Evolutionary conservation across 2,113 vertebrate species (phyloP), one percentile per base, ranked within the genome.

Genomic region (Jacana jacana): DNA sequence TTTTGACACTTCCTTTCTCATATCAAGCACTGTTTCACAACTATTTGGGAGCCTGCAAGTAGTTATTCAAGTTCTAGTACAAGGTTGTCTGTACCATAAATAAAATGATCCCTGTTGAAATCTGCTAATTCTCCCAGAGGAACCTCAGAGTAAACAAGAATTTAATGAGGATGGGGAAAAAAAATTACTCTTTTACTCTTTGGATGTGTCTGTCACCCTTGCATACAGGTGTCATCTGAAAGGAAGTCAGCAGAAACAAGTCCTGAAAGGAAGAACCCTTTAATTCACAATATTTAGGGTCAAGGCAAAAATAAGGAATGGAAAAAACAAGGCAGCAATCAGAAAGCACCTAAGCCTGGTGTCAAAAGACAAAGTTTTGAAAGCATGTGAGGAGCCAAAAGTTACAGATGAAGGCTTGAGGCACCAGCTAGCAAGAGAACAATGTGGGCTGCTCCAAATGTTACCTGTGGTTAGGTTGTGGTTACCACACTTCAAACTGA

Each of bases 381-480:
- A 93, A 72, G 57, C 6, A 64, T 3, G 9, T 13, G 39, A 76
- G 88, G 33, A 92, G 57, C 39, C 23, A 86, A 92, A 81, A 88
- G 10, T 58, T 69, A 20, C 54, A 42, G 77, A 48, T 57, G 48
- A 78, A 68, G 69, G 25, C 57, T 55, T 49, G 57, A 87, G 93
- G 84, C 35, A 91, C 49, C 78, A 76, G 52, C 57, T 81, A 87
- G 61, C n/a, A 79, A 39, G 17, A 42, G 48, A 94, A 85, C 81
- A 91, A 81, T 24, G 52, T 85, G 78, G 78, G 35, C 73, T 93
- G 48, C 75, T 85, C 55, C 61, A 79, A 51, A 95, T 30, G 66
- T 89, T 95, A 93, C 78, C 81, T 81, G 69, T 93, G 81, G 87
- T 89, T 92, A 81, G 40, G 31, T 52, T 91, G 68, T 78, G 77